These are phyloP conservation scores for Myotis davidii DNA, from an alignment of 2,113 vertebrate species.

Conservation along the genomic window DNA sequence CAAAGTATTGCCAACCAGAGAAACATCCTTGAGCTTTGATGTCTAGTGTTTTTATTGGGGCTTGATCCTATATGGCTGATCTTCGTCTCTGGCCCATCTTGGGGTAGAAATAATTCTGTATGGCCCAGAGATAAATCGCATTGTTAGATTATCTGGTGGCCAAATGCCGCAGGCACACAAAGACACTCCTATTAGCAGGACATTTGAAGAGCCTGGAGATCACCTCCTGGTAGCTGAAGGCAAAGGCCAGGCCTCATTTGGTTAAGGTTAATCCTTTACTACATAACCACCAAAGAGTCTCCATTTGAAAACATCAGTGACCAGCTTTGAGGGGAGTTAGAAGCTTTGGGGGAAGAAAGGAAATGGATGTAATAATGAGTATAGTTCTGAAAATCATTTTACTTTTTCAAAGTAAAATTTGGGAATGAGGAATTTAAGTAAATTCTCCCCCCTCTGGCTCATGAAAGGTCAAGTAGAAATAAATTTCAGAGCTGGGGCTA, in stretches of 20 bases:
- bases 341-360: background rate
- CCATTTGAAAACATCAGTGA: background rate
- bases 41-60: background rate
- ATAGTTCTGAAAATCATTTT: background rate
- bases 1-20: background rate
- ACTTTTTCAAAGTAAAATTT: background rate
- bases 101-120: accelerated
- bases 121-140: background rate
- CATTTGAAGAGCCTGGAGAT: background rate
- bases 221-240: background rate
- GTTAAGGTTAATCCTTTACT: background rate
- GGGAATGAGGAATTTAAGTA: background rate
- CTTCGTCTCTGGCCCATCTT: background rate
- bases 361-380: background rate
- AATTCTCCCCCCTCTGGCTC: background rate
- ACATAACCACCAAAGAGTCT: background rate
- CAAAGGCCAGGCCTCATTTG: background rate
- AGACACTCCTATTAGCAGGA: background rate
- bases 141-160: background rate
- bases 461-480: background rate
- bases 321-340: background rate
- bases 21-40: background rate
- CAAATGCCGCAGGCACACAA: background rate
- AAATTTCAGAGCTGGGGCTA: background rate
- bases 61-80: background rate